phyloP scores from a whole-genome alignment of 2,888 invertebrate species.

The Harpalus rufipes region DNA sequence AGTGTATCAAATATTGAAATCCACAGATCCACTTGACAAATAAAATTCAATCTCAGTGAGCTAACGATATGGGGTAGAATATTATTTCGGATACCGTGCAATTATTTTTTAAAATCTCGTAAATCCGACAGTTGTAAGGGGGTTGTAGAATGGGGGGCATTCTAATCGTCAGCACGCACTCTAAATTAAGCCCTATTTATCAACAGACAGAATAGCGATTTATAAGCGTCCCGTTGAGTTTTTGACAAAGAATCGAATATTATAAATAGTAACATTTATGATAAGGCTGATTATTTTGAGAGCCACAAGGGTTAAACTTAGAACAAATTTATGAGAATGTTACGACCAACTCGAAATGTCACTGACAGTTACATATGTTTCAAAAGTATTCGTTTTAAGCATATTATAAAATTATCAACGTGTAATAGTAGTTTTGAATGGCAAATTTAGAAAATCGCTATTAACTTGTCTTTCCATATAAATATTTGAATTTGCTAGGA shows the following conservation, averaged over 20 bases:
- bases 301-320: no score
- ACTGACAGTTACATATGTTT: no score
- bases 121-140: background rate
- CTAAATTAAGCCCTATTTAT: background rate
- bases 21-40: background rate
- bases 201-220: background rate
- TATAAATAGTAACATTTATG: no score
- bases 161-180: conserved; percentile 6
- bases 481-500: no score
- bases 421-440: no score
- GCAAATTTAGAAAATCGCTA: no score
- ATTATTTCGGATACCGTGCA: conserved; percentile 15
- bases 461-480: no score
- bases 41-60: conserved; percentile 24
- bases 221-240: background rate
- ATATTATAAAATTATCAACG: no score
- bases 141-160: conserved; percentile 1
- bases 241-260: background rate
- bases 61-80: conserved; percentile 20
- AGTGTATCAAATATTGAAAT: conserved; percentile 2
- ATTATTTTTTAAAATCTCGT: conserved; percentile 12
- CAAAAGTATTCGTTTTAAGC: no score
- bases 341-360: no score
- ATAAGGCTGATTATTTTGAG: no score
- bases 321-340: no score